A percentile compares a stretch with the other conserved stretches of the same genome.
phyloP scores from a whole-genome alignment of 2,113 vertebrate species.

The Rallus limicola region DNA sequence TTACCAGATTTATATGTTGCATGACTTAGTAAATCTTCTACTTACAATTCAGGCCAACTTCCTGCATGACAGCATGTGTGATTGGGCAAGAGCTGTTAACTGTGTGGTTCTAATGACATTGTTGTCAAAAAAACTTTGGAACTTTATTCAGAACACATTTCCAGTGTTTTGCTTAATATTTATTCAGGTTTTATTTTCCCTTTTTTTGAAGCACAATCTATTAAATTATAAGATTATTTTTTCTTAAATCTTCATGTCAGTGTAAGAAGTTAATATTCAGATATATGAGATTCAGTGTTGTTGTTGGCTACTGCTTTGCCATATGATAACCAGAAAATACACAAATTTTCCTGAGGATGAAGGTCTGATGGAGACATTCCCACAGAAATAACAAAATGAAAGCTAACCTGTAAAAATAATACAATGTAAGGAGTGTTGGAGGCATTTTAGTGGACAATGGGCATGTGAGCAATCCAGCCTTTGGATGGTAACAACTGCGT shows the following conservation, averaged over 20 bases:
- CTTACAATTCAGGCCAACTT: not conserved
- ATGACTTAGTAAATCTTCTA: not conserved
- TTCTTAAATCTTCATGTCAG: not conserved
- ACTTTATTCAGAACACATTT: not conserved
- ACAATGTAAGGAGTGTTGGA: not conserved
- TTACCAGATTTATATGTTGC: not conserved
- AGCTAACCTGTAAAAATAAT: not conserved
- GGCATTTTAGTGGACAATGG: too few species aligned
- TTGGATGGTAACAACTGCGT: too few species aligned
- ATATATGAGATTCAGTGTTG: not conserved
- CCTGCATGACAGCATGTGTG: not conserved
- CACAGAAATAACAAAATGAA: not conserved
- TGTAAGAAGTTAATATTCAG: not conserved
- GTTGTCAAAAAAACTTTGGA: not conserved
- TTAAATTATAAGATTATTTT: not conserved
- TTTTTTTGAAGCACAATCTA: not conserved
- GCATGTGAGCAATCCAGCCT: too few species aligned
- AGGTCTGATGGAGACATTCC: not conserved
- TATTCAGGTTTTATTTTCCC: not conserved
- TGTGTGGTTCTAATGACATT: not conserved
- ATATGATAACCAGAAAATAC: not conserved
- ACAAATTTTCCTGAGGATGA: not conserved
- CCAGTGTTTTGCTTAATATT: not conserved
- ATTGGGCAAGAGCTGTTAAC: not conserved
- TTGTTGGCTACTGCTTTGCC: not conserved